Evolutionary conservation across 2,797 vertebrate species (phyloP).

Genomic region (Rhinella marina): DNA sequence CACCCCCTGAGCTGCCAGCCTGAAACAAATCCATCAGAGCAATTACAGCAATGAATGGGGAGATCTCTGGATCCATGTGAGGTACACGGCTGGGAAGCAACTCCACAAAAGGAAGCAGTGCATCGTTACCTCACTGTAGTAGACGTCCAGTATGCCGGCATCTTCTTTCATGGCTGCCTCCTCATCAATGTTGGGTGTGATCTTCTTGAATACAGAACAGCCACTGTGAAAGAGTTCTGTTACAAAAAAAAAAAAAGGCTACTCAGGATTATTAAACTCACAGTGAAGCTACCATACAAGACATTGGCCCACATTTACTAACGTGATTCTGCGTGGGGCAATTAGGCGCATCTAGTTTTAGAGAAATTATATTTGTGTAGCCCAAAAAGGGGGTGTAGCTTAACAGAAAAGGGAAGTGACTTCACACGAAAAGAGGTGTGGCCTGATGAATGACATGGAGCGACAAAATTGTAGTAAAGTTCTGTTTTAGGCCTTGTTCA

Average conservation of each 20-base stretch:
- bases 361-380: too few relatives aligned
- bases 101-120: not conserved
- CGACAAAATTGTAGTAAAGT: too few relatives aligned
- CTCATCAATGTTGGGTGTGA: constrained; percentile 93
- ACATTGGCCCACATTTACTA: not conserved
- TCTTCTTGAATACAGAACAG: constrained; percentile 89
- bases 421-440: too few relatives aligned
- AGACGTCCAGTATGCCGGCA: constrained; percentile 94
- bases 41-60: too few relatives aligned
- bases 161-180: constrained; percentile 98
- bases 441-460: too few relatives aligned
- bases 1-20: too few relatives aligned
- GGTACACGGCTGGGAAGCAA: not conserved
- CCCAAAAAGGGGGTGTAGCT: too few relatives aligned
- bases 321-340: not conserved
- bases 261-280: not conserved
- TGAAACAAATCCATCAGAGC: too few relatives aligned
- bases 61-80: too few relatives aligned
- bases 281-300: not conserved
- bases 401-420: too few relatives aligned
- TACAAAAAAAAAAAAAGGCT: constrained; percentile 36
- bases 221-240: constrained; percentile 91
- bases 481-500: too few relatives aligned
- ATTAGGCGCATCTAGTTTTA: too few relatives aligned
- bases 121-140: constrained; percentile 89